Base-by-base conservation (phyloP, 2,797 vertebrate species). In the Poecilia picta region DNA sequence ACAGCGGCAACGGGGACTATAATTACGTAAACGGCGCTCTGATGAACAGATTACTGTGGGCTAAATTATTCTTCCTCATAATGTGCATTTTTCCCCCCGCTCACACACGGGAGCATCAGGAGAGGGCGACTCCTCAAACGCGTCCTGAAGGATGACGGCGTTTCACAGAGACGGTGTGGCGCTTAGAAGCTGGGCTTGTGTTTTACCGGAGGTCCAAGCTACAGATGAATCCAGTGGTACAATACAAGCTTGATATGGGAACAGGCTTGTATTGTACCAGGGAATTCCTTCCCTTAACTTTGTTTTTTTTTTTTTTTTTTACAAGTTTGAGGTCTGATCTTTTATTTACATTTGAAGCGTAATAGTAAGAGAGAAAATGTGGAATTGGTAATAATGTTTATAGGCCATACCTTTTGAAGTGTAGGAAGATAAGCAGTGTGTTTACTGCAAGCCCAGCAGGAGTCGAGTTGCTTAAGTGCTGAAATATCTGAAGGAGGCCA, bases 1-100 rank as follows among this genome's bases (percentile, higher is more conserved):
- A 25, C 85, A 76, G 87, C 81, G 87, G 73, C 82, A 84, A 80
- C 3, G 59, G 82, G 89, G 83, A 81, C 77, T 72, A 33, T 87
- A 55, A 88, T 93, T 91, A 93, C 88, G 88, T 89, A 91, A 93
- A 70, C 47, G 59, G 41, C 81, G 75, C 78, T 86, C 82, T 80
- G 87, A 77, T 89, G 78, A 87, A 88, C 85, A 88, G 84, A 90
- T 72, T 71, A 82, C 85, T 84, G 55, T 0, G n/a, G 39, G 82
- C 72, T 81, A 84, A 87, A 85, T 89, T 88, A 85, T 89, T 82
- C 74, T 66, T 81, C 77, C 64, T 86, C 78, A 78, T 88, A 81
- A 74, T 77, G 66, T 80, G 25, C 31, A 49, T 39, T 75, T 78
- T 78, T 74, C 8, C 3, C 23, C 85, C 49, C 79, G 84, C 80